Conservation (phyloP, 2,113 vertebrate species). For the Anser cygnoides region DNA sequence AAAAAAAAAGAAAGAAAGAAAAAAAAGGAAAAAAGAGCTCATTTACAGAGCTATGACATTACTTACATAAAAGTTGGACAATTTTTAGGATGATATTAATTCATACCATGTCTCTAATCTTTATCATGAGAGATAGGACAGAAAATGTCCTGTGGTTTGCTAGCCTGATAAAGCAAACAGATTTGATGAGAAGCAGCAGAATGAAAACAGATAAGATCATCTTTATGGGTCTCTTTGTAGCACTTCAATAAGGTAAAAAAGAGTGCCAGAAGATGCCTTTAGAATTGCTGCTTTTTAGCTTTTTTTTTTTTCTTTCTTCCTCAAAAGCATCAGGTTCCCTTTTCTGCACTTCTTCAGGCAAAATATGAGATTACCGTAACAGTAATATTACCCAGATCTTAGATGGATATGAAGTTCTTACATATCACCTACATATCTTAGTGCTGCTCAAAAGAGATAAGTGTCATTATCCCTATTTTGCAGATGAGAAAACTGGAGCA, state of each 20-base stretch:
- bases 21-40: background rate
- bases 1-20: background rate
- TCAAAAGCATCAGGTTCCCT: background rate
- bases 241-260: background rate
- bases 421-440: background rate
- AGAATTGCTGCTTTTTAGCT: background rate
- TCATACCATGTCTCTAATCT: background rate
- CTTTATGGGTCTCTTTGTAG: background rate
- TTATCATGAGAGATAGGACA: conserved; percentile 27
- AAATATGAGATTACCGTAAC: background rate
- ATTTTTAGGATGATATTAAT: background rate
- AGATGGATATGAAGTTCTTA: background rate
- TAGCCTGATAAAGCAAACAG: background rate
- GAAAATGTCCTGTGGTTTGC: conserved; percentile 25
- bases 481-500: background rate
- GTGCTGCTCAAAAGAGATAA: background rate
- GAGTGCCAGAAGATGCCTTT: background rate
- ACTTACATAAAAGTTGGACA: background rate
- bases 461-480: background rate
- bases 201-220: conserved; percentile 45
- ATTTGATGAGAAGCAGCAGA: conserved; percentile 38
- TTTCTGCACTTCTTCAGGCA: background rate
- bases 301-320: no score
- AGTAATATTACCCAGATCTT: background rate
- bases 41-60: background rate